Evolutionary conservation across 1,140 invertebrate genomes (phyloP), one percentile per base, ranked within the genome.

Genomic region (Portunus trituberculatus): DNA sequence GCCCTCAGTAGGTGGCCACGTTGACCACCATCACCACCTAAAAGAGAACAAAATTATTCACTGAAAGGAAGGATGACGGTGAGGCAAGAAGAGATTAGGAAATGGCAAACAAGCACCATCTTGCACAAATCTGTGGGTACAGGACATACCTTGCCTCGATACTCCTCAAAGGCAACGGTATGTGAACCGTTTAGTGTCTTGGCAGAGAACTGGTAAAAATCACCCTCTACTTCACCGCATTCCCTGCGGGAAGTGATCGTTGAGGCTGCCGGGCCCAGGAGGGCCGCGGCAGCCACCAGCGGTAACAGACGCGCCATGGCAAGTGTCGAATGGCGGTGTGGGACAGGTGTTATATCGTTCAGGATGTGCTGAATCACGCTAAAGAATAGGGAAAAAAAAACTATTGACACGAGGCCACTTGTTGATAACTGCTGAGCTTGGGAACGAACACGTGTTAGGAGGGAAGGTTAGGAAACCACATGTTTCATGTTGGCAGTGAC

Each of bases 1-100:
- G 97, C 45, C 96, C 97, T 97, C 97, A 97, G 97, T 97, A 98
- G 90, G 97, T 97, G 20, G 97, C 97, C 76, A 97, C 97, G 96
- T 98, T 98, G 14, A 97, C 97, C 3, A 97, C 96, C 67, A 97
- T 95, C 52, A 97, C 96, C 29, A 97, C 97, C 96, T 96, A 86
- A 39, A 31, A 32, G 82, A 25, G 1, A 29, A 84, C 83, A 84
- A 84, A 59, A 59, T 14, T 59, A 59, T 59, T 59, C 16, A 4
- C 10, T 59, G 12, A 59, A 12, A 59, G 52, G 52, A 76, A 76
- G 16, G 20, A n/a, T 10, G 52, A 16, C 2, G 20, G 52, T 59
- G 52, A 39, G 16, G n/a, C 45, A 59, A 16, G 59, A 25, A 0
- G n/a, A 83, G 29, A 31, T 93, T 1, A 16, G 39, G 31, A n/a